These are phyloP conservation scores for Hydractinia echinata DNA, from an alignment of 30 jellyfish, hydroid and myxozoan species.

Conservation along the genomic window DNA sequence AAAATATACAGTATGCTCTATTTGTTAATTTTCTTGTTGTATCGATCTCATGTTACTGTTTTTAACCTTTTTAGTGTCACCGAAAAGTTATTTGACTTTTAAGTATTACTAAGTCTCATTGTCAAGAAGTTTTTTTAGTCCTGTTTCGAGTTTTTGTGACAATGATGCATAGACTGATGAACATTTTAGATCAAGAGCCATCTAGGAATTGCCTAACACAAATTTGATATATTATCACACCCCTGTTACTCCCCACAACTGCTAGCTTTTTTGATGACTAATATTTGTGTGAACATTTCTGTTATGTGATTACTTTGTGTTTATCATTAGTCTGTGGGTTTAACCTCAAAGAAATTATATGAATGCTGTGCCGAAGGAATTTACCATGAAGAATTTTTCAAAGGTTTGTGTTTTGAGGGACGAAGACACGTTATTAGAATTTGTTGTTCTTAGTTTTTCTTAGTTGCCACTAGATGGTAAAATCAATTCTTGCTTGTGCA, in stretches of 20 bases:
- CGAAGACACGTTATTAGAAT: neutral
- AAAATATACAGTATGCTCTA: conserved; percentile 5
- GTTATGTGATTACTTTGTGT: neutral
- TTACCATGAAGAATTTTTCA: conserved; percentile 45
- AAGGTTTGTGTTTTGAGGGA: conserved; percentile 31
- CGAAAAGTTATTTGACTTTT: too few relatives aligned
- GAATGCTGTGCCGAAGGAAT: conserved; percentile 61
- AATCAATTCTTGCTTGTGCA: too few relatives aligned
- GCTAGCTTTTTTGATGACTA: neutral
- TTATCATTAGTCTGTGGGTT: conserved; percentile 9
- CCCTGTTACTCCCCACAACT: neutral
- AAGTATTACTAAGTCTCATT: too few relatives aligned
- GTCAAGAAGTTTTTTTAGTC: too few relatives aligned
- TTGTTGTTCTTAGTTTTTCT: too few relatives aligned
- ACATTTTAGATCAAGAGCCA: too few relatives aligned
- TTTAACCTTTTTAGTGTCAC: neutral
- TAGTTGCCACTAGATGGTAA: too few relatives aligned
- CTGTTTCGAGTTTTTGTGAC: too few relatives aligned
- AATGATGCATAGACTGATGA: too few relatives aligned
- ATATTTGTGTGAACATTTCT: neutral
- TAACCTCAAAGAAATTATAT: conserved; percentile 42
- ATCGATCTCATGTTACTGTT: neutral
- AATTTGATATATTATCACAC: too few relatives aligned
- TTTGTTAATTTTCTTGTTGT: neutral
- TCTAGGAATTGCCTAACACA: too few relatives aligned